Conservation (phyloP, 2,113 vertebrate species). For the Felis catus region F.catus_Fca126_mat1.0 CM031428.1:3943001-3943500, state of each 20-base stretch:
- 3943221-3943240: background rate
- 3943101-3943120: constrained; percentile 38
- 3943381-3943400: background rate
- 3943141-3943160: constrained; percentile 69
- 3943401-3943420: background rate
- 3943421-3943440: background rate
- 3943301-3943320: background rate
- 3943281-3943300: background rate
- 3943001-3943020: constrained; percentile 31
- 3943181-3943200: constrained; percentile 46
- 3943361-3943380: background rate
- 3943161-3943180: constrained; percentile 47
- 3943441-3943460: background rate
- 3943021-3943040: constrained; percentile 49
- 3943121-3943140: background rate
- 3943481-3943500: no score
- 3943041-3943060: constrained; percentile 57
- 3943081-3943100: constrained; percentile 62
- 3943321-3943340: background rate
- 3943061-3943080: background rate
- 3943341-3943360: background rate
- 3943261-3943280: background rate
- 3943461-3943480: no score
- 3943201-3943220: constrained; percentile 25
- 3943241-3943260: background rate